phyloP scores from a whole-genome alignment of 2,113 vertebrate genomes.

The Rissa tridactyla region DNA sequence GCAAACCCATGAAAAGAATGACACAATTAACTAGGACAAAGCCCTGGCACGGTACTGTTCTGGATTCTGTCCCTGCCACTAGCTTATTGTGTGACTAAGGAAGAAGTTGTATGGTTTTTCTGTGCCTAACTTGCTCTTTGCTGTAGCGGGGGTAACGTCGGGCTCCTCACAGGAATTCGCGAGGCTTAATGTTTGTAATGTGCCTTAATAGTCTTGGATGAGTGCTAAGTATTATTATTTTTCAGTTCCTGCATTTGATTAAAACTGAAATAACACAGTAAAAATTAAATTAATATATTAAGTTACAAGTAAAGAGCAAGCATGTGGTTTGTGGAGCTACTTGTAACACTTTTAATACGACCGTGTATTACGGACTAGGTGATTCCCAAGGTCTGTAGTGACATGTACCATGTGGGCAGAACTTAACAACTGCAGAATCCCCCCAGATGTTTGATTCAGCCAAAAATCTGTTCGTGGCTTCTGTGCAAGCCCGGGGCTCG shows the following conservation, averaged over 20 bases:
- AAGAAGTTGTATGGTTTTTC: background rate
- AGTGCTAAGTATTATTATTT: conserved; percentile 61
- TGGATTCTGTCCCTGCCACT: background rate
- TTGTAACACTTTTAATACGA: background rate
- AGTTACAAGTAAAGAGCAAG: conserved; percentile 44
- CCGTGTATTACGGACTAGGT: conserved; percentile 5
- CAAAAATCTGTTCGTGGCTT: background rate
- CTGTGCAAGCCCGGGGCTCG: background rate
- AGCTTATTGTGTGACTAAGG: background rate
- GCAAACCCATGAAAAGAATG: background rate
- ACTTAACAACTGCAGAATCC: background rate
- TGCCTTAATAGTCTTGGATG: conserved; percentile 29
- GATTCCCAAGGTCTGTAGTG: conserved; percentile 18
- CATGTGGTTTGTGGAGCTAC: conserved; percentile 35
- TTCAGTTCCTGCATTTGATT: conserved; percentile 55
- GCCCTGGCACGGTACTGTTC: background rate
- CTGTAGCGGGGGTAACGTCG: background rate
- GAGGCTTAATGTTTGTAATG: conserved; percentile 20
- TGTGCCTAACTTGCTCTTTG: background rate
- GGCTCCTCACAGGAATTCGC: conserved; percentile 18
- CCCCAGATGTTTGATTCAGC: background rate
- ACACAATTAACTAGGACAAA: background rate
- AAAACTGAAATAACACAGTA: conserved; percentile 45
- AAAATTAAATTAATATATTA: conserved; percentile 58
- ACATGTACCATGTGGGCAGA: background rate